Base-by-base conservation (phyloP, 2,797 vertebrate species). In the Buceros bicornis region DNA sequence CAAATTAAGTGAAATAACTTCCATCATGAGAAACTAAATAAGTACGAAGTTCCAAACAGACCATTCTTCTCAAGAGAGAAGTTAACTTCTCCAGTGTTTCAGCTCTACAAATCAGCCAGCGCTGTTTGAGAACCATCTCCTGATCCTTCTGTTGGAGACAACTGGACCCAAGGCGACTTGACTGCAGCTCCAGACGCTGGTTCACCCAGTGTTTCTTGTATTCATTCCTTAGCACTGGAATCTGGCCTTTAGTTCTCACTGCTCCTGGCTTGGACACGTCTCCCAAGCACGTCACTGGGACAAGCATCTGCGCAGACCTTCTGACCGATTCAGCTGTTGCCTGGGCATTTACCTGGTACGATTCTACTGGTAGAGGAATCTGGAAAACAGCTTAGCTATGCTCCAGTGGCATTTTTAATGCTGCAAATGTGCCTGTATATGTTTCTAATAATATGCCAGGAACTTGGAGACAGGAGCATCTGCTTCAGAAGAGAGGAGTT, bases 1-100 rank as follows among this genome's bases (percentile, higher is more conserved):
- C 81, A 97, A 98, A 98, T 98, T 97, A 98, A 97, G 87, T 89
- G 94, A 97, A 97, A 98, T 98, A 87, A 97, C 97, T 98, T 98
- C 95, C 91, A 88, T 97, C 96, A 90, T 56, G 94, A 96, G 95
- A 93, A 97, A 96, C 92, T 93, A 96, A 97, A 94, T 98, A 97
- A 97, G 95, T 95, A 89, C 50, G 12, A 97, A 97, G 95, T 97
- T 97, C 82, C 81, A 95, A 93, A 96, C 91, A 96, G 82, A 89
- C 91, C 83, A 79, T 72, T 97, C 83, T 89, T 97, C 74, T 95
- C 33, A 25, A 88, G 35, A 84, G 37, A 50, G 67, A 71, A 78
- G 96, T 95, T 94, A 90, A 95, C 70, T 91, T 93, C 73, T 90
- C 85, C 65, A 83, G 97, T 71, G 61, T 85, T 91, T 94, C 74